Percentiles rank a stretch among this genome's conserved stretches.
These are phyloP conservation scores for Burhinus bistriatus DNA, from an alignment of 2,113 vertebrate genomes.

Conservation along the genomic window DNA sequence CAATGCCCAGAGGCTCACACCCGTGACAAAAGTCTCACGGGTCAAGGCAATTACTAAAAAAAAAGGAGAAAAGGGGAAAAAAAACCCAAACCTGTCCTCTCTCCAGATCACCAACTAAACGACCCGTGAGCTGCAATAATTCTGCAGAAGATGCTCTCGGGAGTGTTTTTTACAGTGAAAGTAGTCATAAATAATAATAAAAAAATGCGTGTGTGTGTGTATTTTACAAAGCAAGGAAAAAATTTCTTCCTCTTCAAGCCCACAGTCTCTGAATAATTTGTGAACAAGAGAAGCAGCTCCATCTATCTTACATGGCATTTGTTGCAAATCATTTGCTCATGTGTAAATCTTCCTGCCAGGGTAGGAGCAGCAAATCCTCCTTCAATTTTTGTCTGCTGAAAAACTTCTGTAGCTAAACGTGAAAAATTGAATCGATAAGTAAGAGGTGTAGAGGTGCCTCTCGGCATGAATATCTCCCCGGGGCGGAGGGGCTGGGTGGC, in stretches of 20 bases:
- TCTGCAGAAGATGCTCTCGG: neutral
- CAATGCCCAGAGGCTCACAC: neutral
- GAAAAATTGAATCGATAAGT: neutral
- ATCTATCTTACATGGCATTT: neutral
- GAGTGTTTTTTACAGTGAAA: neutral
- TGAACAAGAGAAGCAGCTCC: constrained; percentile 33
- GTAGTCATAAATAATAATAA: constrained; percentile 24
- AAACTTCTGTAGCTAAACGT: neutral
- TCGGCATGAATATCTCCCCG: rapidly evolving
- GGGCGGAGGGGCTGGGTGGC: neutral
- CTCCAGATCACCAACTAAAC: neutral
- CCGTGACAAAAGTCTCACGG: neutral
- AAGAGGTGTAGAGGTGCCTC: neutral
- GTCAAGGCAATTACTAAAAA: neutral
- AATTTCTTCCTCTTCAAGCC: neutral
- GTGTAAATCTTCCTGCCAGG: constrained; percentile 33
- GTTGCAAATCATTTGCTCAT: constrained; percentile 37
- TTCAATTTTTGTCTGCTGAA: neutral
- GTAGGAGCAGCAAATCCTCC: neutral
- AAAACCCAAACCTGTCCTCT: neutral
- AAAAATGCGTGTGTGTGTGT: neutral
- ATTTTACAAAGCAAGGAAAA: neutral
- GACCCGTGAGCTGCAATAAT: neutral
- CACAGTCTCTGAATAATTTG: neutral
- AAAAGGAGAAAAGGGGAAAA: neutral